phyloP scores from a whole-genome alignment of 2,888 invertebrate genomes.

The Metallyticus violacea region DNA sequence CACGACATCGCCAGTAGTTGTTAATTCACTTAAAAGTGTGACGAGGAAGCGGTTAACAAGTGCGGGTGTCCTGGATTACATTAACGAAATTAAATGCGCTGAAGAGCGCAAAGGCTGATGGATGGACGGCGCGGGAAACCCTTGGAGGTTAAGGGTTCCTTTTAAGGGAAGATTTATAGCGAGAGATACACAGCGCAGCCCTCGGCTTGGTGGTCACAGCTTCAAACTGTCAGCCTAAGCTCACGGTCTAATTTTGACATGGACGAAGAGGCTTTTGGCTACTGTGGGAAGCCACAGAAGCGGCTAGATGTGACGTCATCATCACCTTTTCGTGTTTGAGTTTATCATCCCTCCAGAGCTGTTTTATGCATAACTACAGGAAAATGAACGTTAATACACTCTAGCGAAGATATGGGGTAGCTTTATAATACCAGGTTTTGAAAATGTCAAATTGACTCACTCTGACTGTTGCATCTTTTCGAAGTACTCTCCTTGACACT shows the following conservation, averaged over 20 bases:
- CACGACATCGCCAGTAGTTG: too few species aligned
- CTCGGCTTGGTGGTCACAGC: not conserved
- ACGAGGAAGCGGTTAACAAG: not conserved
- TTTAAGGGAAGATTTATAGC: not conserved
- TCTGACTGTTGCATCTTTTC: too few species aligned
- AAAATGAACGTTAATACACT: too few species aligned
- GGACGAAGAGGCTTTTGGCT: too few species aligned
- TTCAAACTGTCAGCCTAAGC: not conserved
- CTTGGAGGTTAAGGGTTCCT: not conserved
- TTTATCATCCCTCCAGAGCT: too few species aligned
- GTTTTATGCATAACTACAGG: too few species aligned
- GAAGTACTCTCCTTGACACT: too few species aligned
- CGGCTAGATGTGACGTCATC: not conserved
- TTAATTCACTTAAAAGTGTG: not conserved
- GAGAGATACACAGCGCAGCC: not conserved
- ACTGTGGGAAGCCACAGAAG: too few species aligned
- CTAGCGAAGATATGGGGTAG: too few species aligned
- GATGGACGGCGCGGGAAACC: not conserved
- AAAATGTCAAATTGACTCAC: too few species aligned
- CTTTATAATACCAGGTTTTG: too few species aligned
- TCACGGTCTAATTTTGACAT: not conserved
- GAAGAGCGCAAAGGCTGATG: not conserved
- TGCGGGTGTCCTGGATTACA: not conserved
- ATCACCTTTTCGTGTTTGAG: too few species aligned
- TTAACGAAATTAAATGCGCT: constrained; percentile 10